phyloP scores from a whole-genome alignment of 2,888 invertebrate genomes.

The Ceramica pisi region DNA sequence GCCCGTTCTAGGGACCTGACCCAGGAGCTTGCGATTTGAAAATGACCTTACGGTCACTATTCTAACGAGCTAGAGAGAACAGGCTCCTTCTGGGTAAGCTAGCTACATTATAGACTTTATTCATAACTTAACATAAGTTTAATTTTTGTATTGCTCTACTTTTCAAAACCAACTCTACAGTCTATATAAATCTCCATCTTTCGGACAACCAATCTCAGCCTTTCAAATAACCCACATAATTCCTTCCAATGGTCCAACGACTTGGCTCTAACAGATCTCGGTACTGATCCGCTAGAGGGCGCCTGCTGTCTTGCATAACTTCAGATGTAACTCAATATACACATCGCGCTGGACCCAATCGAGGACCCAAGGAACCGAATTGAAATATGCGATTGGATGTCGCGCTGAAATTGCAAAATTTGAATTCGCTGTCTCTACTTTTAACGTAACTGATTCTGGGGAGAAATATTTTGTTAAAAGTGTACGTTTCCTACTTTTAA shows the following conservation, averaged over 20 bases:
- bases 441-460: conserved; percentile 12
- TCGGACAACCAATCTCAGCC: background rate
- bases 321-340: conserved; percentile 17
- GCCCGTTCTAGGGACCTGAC: no score
- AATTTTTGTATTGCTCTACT: background rate
- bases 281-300: conserved; percentile 25
- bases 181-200: conserved; percentile 4
- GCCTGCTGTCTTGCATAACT: conserved; percentile 33
- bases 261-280: conserved; percentile 21
- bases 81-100: no score
- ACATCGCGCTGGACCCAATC: background rate
- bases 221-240: conserved; percentile 16
- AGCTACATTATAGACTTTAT: no score
- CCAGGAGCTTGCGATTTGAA: background rate
- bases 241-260: conserved; percentile 24
- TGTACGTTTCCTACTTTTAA: background rate
- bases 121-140: no score
- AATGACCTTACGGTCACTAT: background rate
- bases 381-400: conserved; percentile 23
- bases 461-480: background rate
- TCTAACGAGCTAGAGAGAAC: no score
- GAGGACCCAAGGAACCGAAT: conserved; percentile 1
- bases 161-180: background rate
- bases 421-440: conserved; percentile 4
- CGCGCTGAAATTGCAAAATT: conserved; percentile 7